Conservation (phyloP, 2,113 vertebrate genomes). For the Platysteira castanea region DNA sequence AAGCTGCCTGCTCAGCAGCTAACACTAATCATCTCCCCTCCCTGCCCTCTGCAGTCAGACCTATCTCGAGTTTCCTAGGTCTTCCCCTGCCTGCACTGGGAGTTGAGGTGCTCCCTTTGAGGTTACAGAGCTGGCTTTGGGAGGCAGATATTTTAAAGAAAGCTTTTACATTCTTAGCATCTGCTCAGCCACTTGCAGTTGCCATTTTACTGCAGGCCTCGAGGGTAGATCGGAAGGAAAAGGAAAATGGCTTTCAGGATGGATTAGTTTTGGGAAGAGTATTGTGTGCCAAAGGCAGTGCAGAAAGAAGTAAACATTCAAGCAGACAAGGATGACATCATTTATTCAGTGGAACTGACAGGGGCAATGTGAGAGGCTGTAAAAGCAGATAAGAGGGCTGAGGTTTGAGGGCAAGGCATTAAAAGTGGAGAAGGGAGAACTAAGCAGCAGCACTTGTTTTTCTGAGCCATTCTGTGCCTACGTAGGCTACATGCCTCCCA, state of each 20-base stretch:
- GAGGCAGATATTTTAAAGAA: not conserved
- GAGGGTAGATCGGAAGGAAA: not conserved
- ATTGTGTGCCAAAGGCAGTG: constrained; percentile 29
- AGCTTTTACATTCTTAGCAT: not conserved
- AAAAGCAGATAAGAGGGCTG: constrained; percentile 49
- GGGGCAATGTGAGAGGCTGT: constrained; percentile 50
- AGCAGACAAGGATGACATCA: constrained; percentile 50
- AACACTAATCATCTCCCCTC: not conserved
- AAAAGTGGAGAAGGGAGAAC: not conserved
- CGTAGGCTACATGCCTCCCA: accelerated
- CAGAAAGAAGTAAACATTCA: constrained; percentile 42
- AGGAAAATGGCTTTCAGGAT: constrained; percentile 54
- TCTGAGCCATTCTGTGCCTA: not conserved
- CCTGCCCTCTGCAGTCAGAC: not conserved
- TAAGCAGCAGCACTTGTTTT: not conserved
- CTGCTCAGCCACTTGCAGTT: constrained; percentile 30
- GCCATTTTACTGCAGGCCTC: not conserved
- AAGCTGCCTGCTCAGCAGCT: not conserved
- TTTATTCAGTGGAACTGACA: constrained; percentile 52
- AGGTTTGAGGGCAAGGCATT: constrained; percentile 22
- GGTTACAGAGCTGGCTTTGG: not conserved
- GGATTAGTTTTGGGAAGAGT: constrained; percentile 51
- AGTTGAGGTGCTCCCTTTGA: not conserved
- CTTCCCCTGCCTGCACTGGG: accelerated
- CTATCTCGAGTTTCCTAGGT: not conserved